These are phyloP conservation scores for Ptilorrhoa leucosticta DNA, from an alignment of 2,113 vertebrate genomes.

Conservation along the genomic window DNA sequence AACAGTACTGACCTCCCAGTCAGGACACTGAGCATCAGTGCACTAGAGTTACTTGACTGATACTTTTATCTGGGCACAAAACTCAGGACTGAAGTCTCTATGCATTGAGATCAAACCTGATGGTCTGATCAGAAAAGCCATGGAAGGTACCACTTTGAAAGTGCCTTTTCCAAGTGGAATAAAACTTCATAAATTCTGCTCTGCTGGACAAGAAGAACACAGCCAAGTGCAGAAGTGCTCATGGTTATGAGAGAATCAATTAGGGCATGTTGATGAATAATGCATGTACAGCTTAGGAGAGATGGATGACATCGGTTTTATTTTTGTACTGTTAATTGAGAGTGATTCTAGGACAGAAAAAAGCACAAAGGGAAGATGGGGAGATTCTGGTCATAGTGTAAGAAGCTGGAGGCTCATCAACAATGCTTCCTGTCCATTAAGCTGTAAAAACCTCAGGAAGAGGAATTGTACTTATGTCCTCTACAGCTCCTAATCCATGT, in stretches of 20 bases:
- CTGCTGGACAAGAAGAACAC: background rate
- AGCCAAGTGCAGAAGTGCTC: constrained; percentile 28
- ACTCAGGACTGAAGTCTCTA: background rate
- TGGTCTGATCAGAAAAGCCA: background rate
- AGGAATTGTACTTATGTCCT: constrained; percentile 25
- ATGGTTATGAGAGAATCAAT: constrained; percentile 52
- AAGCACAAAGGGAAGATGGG: constrained; percentile 13
- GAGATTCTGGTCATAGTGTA: background rate
- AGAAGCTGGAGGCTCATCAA: constrained; percentile 17
- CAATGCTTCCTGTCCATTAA: constrained; percentile 48
- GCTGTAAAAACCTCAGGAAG: constrained; percentile 39
- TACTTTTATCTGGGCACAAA: background rate
- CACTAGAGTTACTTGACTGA: background rate
- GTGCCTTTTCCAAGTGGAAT: background rate
- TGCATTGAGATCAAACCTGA: background rate
- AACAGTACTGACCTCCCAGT: background rate
- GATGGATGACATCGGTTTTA: constrained; percentile 50
- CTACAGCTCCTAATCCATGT: constrained; percentile 20
- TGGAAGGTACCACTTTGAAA: background rate
- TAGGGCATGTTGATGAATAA: constrained; percentile 59
- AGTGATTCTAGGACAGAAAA: constrained; percentile 35
- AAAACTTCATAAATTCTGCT: background rate
- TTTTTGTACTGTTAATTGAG: constrained; percentile 60
- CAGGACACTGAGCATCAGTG: background rate
- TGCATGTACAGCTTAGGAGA: constrained; percentile 40